Percentiles rank a stretch among this genome's conserved stretches.
Evolutionary conservation across 2,797 vertebrate genomes (phyloP).

Genomic region (Holocentrus rufus): DNA sequence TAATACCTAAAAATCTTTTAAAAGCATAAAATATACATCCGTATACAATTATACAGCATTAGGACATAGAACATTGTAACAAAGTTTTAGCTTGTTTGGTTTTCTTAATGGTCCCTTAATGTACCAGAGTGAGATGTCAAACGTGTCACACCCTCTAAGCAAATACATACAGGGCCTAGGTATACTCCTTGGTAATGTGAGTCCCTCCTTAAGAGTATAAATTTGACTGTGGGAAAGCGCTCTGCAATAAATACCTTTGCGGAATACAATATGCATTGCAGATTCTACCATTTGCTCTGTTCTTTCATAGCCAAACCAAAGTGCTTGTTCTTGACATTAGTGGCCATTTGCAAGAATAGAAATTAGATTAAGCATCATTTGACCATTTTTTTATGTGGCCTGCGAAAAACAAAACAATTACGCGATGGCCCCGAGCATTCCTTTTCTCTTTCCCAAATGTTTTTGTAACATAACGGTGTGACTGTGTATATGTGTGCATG

Average conservation of each 20-base stretch:
- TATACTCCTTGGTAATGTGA: no score
- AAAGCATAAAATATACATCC: not conserved
- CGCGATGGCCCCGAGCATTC: constrained; percentile 49
- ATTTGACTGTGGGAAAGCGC: constrained; percentile 35
- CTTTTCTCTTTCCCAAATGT: constrained; percentile 5
- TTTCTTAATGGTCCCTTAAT: not conserved
- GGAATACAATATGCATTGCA: constrained; percentile 5
- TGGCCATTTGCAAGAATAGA: constrained; percentile 31
- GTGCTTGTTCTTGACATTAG: constrained; percentile 43
- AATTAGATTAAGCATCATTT: constrained; percentile 59
- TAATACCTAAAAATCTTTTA: not conserved
- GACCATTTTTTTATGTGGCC: constrained; percentile 17
- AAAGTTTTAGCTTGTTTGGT: not conserved
- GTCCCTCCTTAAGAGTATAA: constrained; percentile 3
- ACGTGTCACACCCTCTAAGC: constrained; percentile 46
- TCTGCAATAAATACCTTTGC: not conserved
- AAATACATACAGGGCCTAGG: constrained; percentile 45
- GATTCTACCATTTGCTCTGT: not conserved
- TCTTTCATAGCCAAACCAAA: constrained; percentile 23
- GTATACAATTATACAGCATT: no score
- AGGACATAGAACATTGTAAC: not conserved
- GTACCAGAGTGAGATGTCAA: not conserved
- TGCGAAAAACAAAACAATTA: constrained; percentile 65
- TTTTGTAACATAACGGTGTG: not conserved
- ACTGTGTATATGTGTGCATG: not conserved